Base-by-base conservation (phyloP, 2,113 vertebrate genomes). In the Sapajus apella region DNA sequence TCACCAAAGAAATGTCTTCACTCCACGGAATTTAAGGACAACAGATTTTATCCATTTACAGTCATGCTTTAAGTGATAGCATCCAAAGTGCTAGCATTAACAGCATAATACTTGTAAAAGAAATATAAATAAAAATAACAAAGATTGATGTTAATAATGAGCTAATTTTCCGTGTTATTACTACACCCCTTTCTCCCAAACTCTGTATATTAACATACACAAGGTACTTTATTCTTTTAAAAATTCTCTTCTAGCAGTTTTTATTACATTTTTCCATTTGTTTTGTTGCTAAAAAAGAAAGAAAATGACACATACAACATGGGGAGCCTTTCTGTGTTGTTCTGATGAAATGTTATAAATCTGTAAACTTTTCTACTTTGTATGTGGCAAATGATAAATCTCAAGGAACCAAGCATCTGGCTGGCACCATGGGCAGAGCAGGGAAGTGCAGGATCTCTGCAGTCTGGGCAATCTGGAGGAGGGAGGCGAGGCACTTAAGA, bases 361-460 rank as follows among this genome's bases (percentile, higher is more conserved):
- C 58, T 85, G 47, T 18, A 85, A 95, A 27, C 50, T 86, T 89
- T 94, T 87, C 56, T 89, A 91, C 86, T 55, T 82, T 75, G 70
- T 96, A 45, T 93, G 56, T 81, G 68, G 45, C 47, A 95, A 96
- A 73, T 58, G 90, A 96, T 94, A 68, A 89, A 66, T 86, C 47
- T 87, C 32, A 68, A 81, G 83, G 76, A 43, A 9, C 8, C 61
- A 80, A 90, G 90, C 91, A 87, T 97, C 87, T 94, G 95, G 52
- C 76, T 88, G 92, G 68, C 75, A 96, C 66, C 81, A 56, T 75
- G 47, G 64, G 83, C 76, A 87, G 40, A 84, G 20, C 37, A 64
- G 35, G 40, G 27, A 55, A 95, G 37, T 40, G 3, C 6, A n/a
- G 50, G 25, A 37, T 72, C 32, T 58, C 45, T 30, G 68, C 18